Evolutionary conservation across 2,888 invertebrate genomes (phyloP).

Genomic region (Drosophila yooni): DNA sequence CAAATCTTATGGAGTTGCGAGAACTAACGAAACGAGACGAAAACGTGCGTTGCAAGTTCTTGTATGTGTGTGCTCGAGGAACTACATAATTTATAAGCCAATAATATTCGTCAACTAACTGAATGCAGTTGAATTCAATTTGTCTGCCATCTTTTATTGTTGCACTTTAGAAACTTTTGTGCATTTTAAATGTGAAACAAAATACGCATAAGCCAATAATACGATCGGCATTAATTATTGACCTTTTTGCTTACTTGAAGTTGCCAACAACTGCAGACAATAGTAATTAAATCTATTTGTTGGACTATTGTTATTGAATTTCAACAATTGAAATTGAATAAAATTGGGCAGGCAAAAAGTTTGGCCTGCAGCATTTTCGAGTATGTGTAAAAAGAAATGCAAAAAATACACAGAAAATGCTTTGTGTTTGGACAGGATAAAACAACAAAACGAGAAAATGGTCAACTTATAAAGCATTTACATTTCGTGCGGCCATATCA

Average conservation of each 20-base stretch:
- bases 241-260: not conserved
- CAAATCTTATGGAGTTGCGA: conserved; percentile 37
- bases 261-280: not conserved
- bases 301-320: conserved; percentile 15
- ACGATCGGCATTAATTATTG: not conserved
- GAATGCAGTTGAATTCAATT: conserved; percentile 5
- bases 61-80: not conserved
- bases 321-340: conserved; percentile 31
- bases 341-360: conserved; percentile 33
- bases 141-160: not conserved
- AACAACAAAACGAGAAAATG: not conserved
- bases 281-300: conserved; percentile 41
- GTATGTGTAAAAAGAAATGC: not conserved
- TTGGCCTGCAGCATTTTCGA: conserved; percentile 2
- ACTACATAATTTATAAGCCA: conserved; percentile 39
- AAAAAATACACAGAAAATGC: conserved; percentile 2
- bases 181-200: not conserved
- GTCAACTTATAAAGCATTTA: conserved; percentile 11
- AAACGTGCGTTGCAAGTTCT: not conserved
- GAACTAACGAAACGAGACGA: not conserved
- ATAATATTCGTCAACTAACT: conserved; percentile 15
- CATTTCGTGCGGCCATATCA: conserved; percentile 29
- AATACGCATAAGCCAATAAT: not conserved
- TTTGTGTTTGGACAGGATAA: conserved; percentile 8
- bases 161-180: not conserved